A percentile compares a stretch with the other conserved stretches of the same genome.
Evolutionary conservation across 2,797 vertebrate species (phyloP).

Genomic region (Denticeps clupeoides): DNA sequence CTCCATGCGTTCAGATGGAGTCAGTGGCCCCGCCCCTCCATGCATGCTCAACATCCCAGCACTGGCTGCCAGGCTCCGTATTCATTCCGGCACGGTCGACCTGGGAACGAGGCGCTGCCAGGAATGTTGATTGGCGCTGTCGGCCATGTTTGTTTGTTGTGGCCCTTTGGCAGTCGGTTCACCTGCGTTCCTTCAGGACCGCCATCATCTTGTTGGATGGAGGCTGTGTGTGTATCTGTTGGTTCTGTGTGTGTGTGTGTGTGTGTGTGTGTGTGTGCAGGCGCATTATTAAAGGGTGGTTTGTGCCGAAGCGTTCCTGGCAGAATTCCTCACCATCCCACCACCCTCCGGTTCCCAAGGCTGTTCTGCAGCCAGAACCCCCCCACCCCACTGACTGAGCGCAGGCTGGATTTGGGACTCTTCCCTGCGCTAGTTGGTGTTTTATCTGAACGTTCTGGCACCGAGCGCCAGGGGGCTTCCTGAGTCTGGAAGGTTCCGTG

Average conservation of each 20-base stretch:
- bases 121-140: conserved; percentile 25
- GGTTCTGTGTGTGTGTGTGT: neutral
- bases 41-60: neutral
- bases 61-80: no score
- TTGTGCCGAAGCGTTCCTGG: neutral
- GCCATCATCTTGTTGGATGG: neutral
- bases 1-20: no score
- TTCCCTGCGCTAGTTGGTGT: conserved; percentile 16
- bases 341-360: no score
- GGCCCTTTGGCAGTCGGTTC: conserved; percentile 11
- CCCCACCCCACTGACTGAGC: no score
- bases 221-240: neutral
- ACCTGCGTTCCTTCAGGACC: conserved; percentile 14
- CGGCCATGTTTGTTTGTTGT: neutral
- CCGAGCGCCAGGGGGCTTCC: conserved; percentile 2
- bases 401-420: conserved; percentile 27
- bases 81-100: neutral
- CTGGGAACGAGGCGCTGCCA: conserved; percentile 11
- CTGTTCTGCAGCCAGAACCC: no score
- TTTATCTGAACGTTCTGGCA: conserved; percentile 23
- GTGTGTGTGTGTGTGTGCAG: neutral
- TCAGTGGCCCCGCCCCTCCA: no score
- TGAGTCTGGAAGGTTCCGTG: conserved; percentile 7
- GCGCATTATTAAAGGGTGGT: neutral
- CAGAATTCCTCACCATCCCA: no score